phyloP scores from a whole-genome alignment of 2,888 invertebrate species.

The Augochlorella aurata region DNA sequence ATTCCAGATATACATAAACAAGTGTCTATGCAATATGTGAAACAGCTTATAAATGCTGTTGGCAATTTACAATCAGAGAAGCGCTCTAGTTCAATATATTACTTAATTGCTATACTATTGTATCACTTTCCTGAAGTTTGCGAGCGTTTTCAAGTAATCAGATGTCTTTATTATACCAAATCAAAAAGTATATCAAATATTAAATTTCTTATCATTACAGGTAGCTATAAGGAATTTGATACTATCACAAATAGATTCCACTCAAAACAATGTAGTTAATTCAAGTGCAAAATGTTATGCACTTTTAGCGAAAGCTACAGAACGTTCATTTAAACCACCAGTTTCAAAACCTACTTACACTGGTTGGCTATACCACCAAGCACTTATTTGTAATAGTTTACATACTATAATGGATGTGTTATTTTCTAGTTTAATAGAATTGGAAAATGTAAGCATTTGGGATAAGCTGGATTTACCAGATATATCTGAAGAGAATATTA shows the following conservation, averaged over 20 bases:
- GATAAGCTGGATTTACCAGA: slow-evolving; percentile 71
- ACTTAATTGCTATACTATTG: slow-evolving; percentile 74
- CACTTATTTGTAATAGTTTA: slow-evolving; percentile 75
- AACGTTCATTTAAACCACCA: slow-evolving; percentile 74
- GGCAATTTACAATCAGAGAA: slow-evolving; percentile 55
- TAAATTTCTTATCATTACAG: slow-evolving; percentile 61
- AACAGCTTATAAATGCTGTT: slow-evolving; percentile 72
- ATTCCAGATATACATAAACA: slow-evolving; percentile 77
- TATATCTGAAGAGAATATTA: slow-evolving; percentile 70
- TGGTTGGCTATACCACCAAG: slow-evolving; percentile 70
- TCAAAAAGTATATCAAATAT: not conserved
- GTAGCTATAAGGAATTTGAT: slow-evolving; percentile 68
- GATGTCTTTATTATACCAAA: not conserved
- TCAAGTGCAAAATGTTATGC: slow-evolving; percentile 76
- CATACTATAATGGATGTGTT: slow-evolving; percentile 75
- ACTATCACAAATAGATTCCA: slow-evolving; percentile 71
- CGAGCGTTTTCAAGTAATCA: slow-evolving; percentile 74
- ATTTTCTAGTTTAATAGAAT: slow-evolving; percentile 71
- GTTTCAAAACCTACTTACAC: slow-evolving; percentile 64
- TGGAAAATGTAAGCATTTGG: slow-evolving; percentile 63
- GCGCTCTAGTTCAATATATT: slow-evolving; percentile 65
- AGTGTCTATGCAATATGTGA: slow-evolving; percentile 75
- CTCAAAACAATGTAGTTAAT: slow-evolving; percentile 65
- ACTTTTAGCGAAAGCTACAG: slow-evolving; percentile 72
- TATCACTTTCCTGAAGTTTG: slow-evolving; percentile 77